These are phyloP conservation scores for Therioaphis trifolii DNA, from an alignment of 2,888 invertebrate species.

Conservation along the genomic window DNA sequence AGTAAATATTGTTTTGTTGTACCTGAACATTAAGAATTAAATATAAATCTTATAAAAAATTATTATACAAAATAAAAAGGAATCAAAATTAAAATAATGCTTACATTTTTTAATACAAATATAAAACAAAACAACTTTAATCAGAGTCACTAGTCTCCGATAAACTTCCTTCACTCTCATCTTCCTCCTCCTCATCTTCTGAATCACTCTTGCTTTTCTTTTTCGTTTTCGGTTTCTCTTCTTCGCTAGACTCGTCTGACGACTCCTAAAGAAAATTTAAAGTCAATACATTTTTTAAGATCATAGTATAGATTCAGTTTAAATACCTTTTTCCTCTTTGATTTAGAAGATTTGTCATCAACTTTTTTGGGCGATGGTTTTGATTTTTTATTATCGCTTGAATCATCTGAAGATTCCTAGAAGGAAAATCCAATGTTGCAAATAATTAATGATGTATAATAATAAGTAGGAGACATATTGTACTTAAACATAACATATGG, in stretches of 20 bases:
- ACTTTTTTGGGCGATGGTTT: slow-evolving; percentile 66
- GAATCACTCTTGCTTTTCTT: slow-evolving; percentile 64
- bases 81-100: too few species aligned
- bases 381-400: slow-evolving; percentile 67
- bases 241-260: slow-evolving; percentile 63
- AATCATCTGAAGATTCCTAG: slow-evolving; percentile 56
- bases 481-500: too few species aligned
- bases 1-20: too few species aligned
- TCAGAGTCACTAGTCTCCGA: slow-evolving; percentile 66
- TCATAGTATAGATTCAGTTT: neutral
- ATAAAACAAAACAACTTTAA: too few species aligned
- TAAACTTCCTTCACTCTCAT: slow-evolving; percentile 68
- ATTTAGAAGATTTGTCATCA: slow-evolving; percentile 26
- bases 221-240: slow-evolving; percentile 70
- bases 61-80: too few species aligned
- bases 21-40: too few species aligned
- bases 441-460: neutral
- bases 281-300: neutral
- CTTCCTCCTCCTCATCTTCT: slow-evolving; percentile 69
- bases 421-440: neutral
- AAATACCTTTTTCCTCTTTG: slow-evolving; percentile 37
- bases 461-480: too few species aligned
- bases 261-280: slow-evolving; percentile 19
- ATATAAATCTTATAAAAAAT: too few species aligned
- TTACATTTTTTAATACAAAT: too few species aligned